Percentiles rank a stretch among this genome's conserved stretches.
Evolutionary conservation across 2,797 vertebrate genomes (phyloP).

Genomic region (Molothrus aeneus): DNA sequence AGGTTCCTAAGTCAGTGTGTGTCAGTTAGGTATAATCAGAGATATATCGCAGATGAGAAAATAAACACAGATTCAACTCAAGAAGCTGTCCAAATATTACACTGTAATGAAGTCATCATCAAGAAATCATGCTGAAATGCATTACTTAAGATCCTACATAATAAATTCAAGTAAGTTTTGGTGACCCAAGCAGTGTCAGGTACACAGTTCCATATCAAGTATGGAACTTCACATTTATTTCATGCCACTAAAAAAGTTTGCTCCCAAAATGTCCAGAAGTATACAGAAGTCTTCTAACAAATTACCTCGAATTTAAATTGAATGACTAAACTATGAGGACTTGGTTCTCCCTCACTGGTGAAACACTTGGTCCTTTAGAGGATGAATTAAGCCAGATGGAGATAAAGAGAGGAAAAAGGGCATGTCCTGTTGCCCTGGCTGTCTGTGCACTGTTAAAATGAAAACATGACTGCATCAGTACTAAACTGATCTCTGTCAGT

Average conservation of each 20-base stretch:
- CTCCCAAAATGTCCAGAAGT: neutral
- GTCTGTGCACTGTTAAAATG: neutral
- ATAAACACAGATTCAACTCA: neutral
- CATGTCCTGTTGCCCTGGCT: neutral
- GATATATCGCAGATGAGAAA: neutral
- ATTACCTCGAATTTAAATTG: neutral
- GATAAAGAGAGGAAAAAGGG: neutral
- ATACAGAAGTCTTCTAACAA: neutral
- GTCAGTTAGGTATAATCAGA: neutral
- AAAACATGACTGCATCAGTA: neutral
- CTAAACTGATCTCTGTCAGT: neutral
- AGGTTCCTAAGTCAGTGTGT: neutral
- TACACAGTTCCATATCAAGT: neutral
- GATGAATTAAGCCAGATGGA: neutral
- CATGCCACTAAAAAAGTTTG: neutral
- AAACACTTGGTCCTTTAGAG: neutral
- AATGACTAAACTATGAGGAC: neutral
- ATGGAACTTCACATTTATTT: neutral
- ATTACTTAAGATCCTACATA: neutral
- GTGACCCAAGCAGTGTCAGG: neutral
- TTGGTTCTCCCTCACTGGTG: neutral
- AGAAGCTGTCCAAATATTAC: neutral
- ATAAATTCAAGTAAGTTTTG: neutral
- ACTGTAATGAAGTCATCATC: neutral
- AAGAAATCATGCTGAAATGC: neutral